Evolutionary conservation across 1,140 invertebrate genomes (phyloP).

Genomic region (Lutraria rhynchaena): DNA sequence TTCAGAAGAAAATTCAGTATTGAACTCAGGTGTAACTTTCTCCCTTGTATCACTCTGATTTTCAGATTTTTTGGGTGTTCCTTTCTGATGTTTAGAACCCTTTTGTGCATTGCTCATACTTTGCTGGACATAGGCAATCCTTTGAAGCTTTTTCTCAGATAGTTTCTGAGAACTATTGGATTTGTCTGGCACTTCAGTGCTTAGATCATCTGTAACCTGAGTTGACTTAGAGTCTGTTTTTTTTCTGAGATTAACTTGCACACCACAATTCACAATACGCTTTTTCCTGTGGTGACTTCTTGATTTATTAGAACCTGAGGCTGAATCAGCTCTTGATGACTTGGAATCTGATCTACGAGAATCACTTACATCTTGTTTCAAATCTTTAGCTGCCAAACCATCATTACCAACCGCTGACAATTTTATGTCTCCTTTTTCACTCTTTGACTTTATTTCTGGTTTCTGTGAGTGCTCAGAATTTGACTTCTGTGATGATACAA

Average conservation of each 20-base stretch:
- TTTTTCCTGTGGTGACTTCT: slow-evolving; percentile 66
- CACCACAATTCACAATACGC: slow-evolving; percentile 74
- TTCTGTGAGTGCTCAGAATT: background rate
- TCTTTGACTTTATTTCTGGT: background rate
- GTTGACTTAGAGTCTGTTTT: slow-evolving; percentile 70
- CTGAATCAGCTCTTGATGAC: slow-evolving; percentile 4
- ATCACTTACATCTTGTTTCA: background rate
- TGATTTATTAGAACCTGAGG: slow-evolving; percentile 10
- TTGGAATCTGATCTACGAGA: slow-evolving; percentile 7
- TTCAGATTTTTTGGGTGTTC: slow-evolving; percentile 32
- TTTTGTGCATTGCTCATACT: slow-evolving; percentile 51
- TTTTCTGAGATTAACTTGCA: slow-evolving; percentile 74
- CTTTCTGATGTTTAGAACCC: slow-evolving; percentile 32
- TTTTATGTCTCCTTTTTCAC: background rate
- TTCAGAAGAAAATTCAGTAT: slow-evolving; percentile 36
- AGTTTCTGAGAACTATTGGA: background rate
- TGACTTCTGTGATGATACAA: background rate
- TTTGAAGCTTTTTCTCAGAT: slow-evolving; percentile 52
- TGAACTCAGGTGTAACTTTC: slow-evolving; percentile 8
- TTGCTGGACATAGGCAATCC: slow-evolving; percentile 47
- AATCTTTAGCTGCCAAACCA: background rate
- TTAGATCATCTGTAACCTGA: slow-evolving; percentile 60
- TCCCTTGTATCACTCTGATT: background rate
- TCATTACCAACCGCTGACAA: background rate
- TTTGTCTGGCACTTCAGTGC: background rate